Percentiles rank a stretch among this genome's conserved stretches.
Evolutionary conservation across 2,888 invertebrate species (phyloP).

Genomic region (Autographa gamma): DNA sequence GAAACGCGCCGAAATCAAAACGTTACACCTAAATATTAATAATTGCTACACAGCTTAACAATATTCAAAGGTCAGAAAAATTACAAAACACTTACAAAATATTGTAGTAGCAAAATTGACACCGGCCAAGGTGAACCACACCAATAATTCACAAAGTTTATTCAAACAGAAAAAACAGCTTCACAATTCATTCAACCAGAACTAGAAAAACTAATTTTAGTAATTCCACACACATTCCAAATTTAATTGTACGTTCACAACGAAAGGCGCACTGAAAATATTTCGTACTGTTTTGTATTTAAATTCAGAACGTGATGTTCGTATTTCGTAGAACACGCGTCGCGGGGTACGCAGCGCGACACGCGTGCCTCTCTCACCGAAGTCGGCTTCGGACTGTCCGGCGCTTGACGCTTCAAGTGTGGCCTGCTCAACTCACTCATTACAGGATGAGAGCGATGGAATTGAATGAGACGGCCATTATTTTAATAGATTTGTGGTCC

Average conservation of each 20-base stretch:
- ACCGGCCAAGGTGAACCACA: conserved; percentile 58
- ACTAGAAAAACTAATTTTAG: conserved; percentile 27
- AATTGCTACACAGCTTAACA: conserved; percentile 31
- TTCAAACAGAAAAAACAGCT: conserved; percentile 30
- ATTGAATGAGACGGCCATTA: conserved; percentile 60
- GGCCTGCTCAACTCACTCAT: conserved; percentile 49
- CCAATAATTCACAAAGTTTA: conserved; percentile 52
- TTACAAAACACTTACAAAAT: conserved; percentile 48
- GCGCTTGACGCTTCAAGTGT: conserved; percentile 43
- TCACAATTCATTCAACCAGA: conserved; percentile 34
- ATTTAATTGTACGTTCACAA: conserved; percentile 41
- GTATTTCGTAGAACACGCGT: conserved; percentile 49
- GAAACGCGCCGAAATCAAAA: conserved; percentile 32
- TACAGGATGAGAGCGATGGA: conserved; percentile 52
- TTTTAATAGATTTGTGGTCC: conserved; percentile 60
- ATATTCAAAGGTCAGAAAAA: conserved; percentile 26
- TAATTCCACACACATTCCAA: conserved; percentile 50
- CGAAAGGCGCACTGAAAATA: conserved; percentile 36
- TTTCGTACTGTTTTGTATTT: conserved; percentile 30
- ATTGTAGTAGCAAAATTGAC: conserved; percentile 41
- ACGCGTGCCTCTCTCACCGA: conserved; percentile 50
- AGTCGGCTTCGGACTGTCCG: conserved; percentile 56
- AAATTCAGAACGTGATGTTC: conserved; percentile 45
- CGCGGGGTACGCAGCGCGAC: conserved; percentile 29
- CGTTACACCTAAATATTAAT: conserved; percentile 36